Conservation (phyloP, 2,113 vertebrate species). For the Condylura cristata region DNA sequence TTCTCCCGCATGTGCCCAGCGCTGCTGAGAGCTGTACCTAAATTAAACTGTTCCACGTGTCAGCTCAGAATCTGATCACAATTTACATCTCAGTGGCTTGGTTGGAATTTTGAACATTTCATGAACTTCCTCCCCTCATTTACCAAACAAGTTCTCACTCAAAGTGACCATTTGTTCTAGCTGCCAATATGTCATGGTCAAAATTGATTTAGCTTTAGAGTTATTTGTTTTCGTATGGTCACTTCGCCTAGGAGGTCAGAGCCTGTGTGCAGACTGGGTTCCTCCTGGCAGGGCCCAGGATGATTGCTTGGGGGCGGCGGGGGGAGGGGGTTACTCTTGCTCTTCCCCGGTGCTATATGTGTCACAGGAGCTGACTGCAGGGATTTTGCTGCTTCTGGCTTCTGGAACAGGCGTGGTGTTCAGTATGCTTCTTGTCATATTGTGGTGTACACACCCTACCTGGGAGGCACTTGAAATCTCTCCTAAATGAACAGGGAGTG, state of each 20-base stretch:
- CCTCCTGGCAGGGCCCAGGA: neutral
- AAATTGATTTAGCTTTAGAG: neutral
- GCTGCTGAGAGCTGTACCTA: slow-evolving; percentile 81
- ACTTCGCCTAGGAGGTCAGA: slow-evolving; percentile 37
- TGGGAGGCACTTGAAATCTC: neutral
- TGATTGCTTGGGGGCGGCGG: neutral
- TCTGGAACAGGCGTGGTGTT: neutral
- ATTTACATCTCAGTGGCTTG: slow-evolving; percentile 80
- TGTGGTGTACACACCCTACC: neutral
- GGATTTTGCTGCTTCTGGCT: too few relatives aligned
- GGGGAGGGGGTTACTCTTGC: neutral
- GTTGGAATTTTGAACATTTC: slow-evolving; percentile 81
- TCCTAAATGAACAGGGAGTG: neutral
- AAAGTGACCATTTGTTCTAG: slow-evolving; percentile 58
- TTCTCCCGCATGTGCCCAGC: slow-evolving; percentile 81
- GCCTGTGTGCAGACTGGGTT: neutral
- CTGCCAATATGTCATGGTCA: slow-evolving; percentile 39
- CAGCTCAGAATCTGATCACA: slow-evolving; percentile 80
- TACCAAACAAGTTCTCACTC: slow-evolving; percentile 60
- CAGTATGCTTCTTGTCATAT: neutral
- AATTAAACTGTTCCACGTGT: slow-evolving; percentile 88
- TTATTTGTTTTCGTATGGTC: slow-evolving; percentile 50
- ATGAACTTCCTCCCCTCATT: slow-evolving; percentile 78
- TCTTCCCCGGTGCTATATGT: neutral
- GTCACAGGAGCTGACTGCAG: neutral